A percentile compares a stretch with the other conserved stretches of the same genome.
These are phyloP conservation scores for Disparrhopalites patrizii DNA, from an alignment of 2,888 invertebrate species.

Conservation along the genomic window DNA sequence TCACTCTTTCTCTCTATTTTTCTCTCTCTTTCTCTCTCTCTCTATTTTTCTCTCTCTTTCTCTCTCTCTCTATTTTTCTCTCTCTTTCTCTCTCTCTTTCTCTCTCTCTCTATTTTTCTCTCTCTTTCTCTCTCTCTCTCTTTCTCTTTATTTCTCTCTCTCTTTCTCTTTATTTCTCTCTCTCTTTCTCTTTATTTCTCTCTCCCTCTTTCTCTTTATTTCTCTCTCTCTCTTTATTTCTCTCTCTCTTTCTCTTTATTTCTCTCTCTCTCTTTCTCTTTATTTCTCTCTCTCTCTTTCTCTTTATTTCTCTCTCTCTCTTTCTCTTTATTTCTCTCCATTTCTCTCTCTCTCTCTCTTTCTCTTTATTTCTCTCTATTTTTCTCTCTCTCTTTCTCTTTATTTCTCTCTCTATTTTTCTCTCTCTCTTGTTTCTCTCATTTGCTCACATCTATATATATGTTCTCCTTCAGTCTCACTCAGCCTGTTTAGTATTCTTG, in stretches of 20 bases:
- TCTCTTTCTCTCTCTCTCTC: background rate
- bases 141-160: background rate
- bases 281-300: background rate
- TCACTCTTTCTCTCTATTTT: too few relatives aligned
- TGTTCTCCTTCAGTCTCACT: too few relatives aligned
- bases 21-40: too few relatives aligned
- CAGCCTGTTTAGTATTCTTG: slow-evolving; percentile 4
- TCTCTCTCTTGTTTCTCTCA: background rate
- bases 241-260: background rate
- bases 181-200: too few relatives aligned
- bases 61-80: too few relatives aligned
- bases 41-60: too few relatives aligned
- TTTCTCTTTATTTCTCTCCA: too few relatives aligned
- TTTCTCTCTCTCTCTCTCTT: too few relatives aligned
- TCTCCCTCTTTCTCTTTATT: background rate
- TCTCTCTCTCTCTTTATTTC: too few relatives aligned
- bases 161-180: too few relatives aligned
- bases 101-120: too few relatives aligned
- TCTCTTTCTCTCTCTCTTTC: slow-evolving; percentile 4
- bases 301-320: background rate
- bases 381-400: background rate
- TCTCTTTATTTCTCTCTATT: background rate
- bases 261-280: background rate
- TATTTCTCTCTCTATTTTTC: background rate
- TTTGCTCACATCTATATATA: background rate